These are phyloP conservation scores for Muscina levida DNA, from an alignment of 2,888 invertebrate species.

Conservation along the genomic window DNA sequence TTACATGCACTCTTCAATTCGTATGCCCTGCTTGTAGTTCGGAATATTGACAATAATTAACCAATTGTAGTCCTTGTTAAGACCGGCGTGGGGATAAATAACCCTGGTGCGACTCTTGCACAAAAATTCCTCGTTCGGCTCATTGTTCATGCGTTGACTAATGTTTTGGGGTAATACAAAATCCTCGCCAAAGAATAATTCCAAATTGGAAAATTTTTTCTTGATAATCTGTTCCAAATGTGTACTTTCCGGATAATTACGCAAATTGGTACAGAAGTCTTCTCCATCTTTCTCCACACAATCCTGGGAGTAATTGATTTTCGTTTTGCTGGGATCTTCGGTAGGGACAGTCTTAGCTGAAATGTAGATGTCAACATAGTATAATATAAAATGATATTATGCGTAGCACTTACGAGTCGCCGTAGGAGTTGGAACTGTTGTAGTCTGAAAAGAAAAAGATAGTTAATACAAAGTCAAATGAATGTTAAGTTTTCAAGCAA, in stretches of 20 bases:
- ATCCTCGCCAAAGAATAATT: slow-evolving; percentile 76
- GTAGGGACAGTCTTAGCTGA: slow-evolving; percentile 34
- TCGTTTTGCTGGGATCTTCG: slow-evolving; percentile 27
- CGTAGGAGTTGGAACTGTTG: not conserved
- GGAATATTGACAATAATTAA: slow-evolving; percentile 87
- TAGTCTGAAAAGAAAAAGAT: not conserved
- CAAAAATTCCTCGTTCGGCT: slow-evolving; percentile 78
- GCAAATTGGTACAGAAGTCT: slow-evolving; percentile 80
- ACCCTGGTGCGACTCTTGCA: slow-evolving; percentile 80
- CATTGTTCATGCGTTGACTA: slow-evolving; percentile 80
- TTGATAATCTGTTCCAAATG: slow-evolving; percentile 74
- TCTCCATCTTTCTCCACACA: slow-evolving; percentile 68
- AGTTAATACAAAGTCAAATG: not conserved
- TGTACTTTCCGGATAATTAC: slow-evolving; percentile 79
- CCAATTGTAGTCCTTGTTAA: slow-evolving; percentile 84
- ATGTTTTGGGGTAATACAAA: slow-evolving; percentile 80
- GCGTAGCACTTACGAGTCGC: not conserved
- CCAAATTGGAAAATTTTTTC: slow-evolving; percentile 69
- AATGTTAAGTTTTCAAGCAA: too few relatives aligned
- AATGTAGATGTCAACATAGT: not conserved
- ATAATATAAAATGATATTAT: too few relatives aligned
- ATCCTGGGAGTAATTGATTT: slow-evolving; percentile 24
- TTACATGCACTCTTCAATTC: slow-evolving; percentile 88
- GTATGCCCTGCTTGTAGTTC: slow-evolving; percentile 85
- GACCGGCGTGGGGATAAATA: slow-evolving; percentile 83